Percentiles rank a stretch among this genome's conserved stretches.
Conservation (phyloP, 2,113 vertebrate species). For the Montifringilla adamsi region DNA sequence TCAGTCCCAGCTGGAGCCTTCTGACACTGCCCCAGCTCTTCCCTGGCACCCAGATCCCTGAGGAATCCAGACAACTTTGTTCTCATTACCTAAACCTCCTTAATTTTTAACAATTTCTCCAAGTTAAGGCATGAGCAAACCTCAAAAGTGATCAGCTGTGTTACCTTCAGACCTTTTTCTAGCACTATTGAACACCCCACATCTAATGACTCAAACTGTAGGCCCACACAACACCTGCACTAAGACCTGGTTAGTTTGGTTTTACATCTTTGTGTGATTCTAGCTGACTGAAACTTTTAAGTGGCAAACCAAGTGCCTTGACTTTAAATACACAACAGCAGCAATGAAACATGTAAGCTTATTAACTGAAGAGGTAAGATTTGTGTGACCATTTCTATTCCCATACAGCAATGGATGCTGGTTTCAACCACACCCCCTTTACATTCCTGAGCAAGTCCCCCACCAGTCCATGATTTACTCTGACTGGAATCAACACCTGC, state of each 20-base stretch:
- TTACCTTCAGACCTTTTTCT: not conserved
- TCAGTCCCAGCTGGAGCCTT: not conserved
- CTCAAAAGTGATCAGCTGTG: not conserved
- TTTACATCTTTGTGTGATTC: not conserved
- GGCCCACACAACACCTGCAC: not conserved
- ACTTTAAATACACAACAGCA: not conserved
- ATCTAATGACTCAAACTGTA: no score
- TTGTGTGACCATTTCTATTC: not conserved
- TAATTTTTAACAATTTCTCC: not conserved
- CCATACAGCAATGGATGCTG: not conserved
- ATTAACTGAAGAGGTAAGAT: not conserved
- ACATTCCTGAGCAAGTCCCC: not conserved
- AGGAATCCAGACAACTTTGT: not conserved
- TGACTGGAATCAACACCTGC: not conserved
- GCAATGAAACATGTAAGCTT: not conserved
- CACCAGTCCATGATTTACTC: not conserved
- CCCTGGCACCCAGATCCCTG: not conserved
- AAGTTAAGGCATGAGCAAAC: not conserved
- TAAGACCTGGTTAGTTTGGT: not conserved
- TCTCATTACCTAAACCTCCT: not conserved
- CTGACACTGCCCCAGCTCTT: not conserved
- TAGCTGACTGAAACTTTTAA: not conserved
- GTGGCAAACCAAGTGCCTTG: not conserved
- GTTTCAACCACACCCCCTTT: not conserved
- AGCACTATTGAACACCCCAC: not conserved